Evolutionary conservation across 2,113 vertebrate genomes (phyloP).

Genomic region (Lepus timidus): DNA sequence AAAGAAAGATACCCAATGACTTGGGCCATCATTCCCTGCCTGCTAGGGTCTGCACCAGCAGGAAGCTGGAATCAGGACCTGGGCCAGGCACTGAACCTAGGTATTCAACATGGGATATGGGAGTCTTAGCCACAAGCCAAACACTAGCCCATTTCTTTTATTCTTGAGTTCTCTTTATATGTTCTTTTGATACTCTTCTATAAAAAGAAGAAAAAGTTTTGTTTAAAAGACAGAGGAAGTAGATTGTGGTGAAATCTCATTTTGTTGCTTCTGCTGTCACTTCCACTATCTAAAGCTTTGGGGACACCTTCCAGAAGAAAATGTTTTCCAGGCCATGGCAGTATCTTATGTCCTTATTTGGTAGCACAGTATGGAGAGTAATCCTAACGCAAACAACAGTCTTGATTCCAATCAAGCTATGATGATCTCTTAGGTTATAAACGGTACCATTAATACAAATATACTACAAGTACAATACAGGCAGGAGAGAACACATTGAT

Average conservation of each 20-base stretch:
- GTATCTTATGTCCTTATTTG: neutral
- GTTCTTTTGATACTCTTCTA: neutral
- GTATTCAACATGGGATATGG: too few species aligned
- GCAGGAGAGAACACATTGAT: neutral
- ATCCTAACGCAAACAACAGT: neutral
- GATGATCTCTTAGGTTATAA: neutral
- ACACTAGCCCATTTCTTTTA: neutral
- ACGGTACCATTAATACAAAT: neutral
- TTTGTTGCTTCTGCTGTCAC: neutral
- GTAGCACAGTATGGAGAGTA: neutral
- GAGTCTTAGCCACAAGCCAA: too few species aligned
- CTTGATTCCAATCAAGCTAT: neutral
- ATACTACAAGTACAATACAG: neutral
- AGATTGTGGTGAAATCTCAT: neutral
- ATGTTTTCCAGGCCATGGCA: neutral
- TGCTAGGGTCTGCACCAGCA: too few species aligned
- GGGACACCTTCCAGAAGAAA: neutral
- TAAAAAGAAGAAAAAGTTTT: neutral
- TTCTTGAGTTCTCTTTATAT: neutral
- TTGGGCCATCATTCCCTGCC: too few species aligned
- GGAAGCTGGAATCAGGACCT: too few species aligned
- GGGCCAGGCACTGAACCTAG: too few species aligned
- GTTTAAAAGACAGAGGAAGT: neutral
- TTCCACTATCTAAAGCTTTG: neutral
- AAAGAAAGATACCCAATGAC: too few species aligned